Evolutionary conservation across 1,140 invertebrate genomes (phyloP), one percentile per base, ranked within the genome.

Genomic region (Teleopsis dalmanni): DNA sequence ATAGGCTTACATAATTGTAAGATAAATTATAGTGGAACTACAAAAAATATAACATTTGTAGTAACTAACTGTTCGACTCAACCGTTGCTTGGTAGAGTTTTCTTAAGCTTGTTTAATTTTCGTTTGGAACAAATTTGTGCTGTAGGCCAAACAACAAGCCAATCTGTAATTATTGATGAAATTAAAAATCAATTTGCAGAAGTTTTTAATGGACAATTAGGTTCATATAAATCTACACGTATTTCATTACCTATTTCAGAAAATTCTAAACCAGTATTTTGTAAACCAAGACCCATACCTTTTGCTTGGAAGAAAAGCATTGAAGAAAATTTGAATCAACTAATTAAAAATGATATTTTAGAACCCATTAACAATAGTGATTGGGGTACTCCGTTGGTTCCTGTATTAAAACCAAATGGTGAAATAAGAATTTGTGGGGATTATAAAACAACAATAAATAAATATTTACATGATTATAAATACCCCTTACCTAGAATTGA

Each of bases 361-460:
- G 34, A 49, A 38, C 38, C 37, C 23, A 44, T 58, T 8, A 27
- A 48, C 21, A 41, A 45, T 35, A 51, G 47, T 25, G 50, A 54
- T 19, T 60, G 52, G 51, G 57, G 49, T 1, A 58, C 57, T 11
- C 62, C 59, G 21, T 22, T 65, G 9, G 57, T 62, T 0, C 55
- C 58, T 4, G 48, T 57, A 8, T 14, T 58, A 11, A 61, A 58
- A 43, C 47, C 25, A 22, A 21, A 49, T 37, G 61, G 49, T 41
- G 55, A 54, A 50, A 42, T 50, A 57, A 48, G 48, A 58, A 52
- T 55, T 46, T 74, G 73, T 54, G 65, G 58, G 3, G 74, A 78
- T 56, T 76, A 71, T 56, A 70, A 16, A 5, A 19, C 37, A 3
- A 72, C 70, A 5, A 41, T 75, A 8, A 72, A 74, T 50, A 59